Percentiles rank a stretch among this genome's conserved stretches.
phyloP scores from a whole-genome alignment of 1,140 invertebrate species.

The Yoshiicerus persimilis region DNA sequence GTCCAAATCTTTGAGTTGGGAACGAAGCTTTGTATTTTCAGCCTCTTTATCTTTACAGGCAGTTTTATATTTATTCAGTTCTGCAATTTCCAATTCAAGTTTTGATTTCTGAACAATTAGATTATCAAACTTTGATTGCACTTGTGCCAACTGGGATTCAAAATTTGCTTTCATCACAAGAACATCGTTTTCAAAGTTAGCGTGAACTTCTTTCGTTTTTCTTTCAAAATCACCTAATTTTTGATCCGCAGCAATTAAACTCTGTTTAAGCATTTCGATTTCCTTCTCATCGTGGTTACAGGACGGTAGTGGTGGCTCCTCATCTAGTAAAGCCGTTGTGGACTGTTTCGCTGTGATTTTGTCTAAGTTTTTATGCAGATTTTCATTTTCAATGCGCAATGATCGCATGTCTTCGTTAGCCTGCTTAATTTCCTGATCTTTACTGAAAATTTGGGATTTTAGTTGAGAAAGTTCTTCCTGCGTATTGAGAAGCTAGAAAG shows the following conservation, averaged over 20 bases:
- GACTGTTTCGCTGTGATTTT: background rate
- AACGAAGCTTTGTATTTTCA: background rate
- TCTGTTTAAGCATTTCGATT: background rate
- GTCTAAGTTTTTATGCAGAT: constrained; percentile 10
- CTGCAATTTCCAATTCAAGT: background rate
- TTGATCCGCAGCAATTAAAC: background rate
- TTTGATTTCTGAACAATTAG: background rate
- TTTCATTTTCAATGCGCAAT: background rate
- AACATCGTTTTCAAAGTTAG: background rate
- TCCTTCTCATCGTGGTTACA: background rate
- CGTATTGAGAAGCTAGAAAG: constrained; percentile 37
- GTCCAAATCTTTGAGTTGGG: background rate
- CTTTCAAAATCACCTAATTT: background rate
- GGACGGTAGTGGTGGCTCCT: background rate
- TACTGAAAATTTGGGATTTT: background rate
- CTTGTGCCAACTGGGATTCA: background rate
- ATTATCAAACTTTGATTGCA: background rate
- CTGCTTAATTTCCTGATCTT: constrained; percentile 2
- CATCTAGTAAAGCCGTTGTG: background rate
- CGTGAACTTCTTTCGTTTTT: background rate
- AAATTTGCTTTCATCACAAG: background rate
- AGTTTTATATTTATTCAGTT: background rate
- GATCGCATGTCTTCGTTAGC: background rate
- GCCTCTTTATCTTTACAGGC: background rate
- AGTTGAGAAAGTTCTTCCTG: constrained; percentile 30